Percentiles rank a stretch among this genome's conserved stretches.
These are phyloP conservation scores for Matsumyia berberina DNA, from an alignment of 2,888 invertebrate genomes.

Conservation along the genomic window DNA sequence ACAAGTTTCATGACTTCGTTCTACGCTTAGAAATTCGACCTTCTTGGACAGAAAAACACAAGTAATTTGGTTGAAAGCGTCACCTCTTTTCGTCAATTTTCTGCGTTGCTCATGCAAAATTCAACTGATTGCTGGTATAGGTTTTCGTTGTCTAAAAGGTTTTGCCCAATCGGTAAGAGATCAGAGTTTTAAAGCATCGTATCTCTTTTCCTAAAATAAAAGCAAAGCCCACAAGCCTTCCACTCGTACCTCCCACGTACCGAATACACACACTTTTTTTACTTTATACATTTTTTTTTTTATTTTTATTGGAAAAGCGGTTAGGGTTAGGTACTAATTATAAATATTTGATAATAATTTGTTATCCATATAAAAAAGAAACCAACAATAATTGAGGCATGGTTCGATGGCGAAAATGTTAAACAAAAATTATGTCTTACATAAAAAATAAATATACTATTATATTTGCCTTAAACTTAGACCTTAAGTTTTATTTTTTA, in stretches of 20 bases:
- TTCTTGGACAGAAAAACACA: too few species aligned
- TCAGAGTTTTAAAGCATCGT: too few species aligned
- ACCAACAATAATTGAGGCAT: slow-evolving; percentile 68
- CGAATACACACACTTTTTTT: slow-evolving; percentile 24
- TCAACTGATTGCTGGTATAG: too few species aligned
- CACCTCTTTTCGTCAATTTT: too few species aligned
- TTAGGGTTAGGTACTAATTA: slow-evolving; percentile 73
- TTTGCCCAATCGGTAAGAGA: too few species aligned
- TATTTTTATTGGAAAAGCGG: slow-evolving; percentile 62
- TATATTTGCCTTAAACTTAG: slow-evolving; percentile 72
- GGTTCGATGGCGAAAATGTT: slow-evolving; percentile 59
- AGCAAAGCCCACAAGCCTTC: background rate
- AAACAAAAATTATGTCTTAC: slow-evolving; percentile 32
- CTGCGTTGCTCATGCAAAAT: too few species aligned
- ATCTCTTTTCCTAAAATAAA: too few species aligned
- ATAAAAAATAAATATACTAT: slow-evolving; percentile 39
- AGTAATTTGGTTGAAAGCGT: too few species aligned
- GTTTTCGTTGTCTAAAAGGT: too few species aligned
- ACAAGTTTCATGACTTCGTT: too few species aligned
- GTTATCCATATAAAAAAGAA: slow-evolving; percentile 32
- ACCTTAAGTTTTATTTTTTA: slow-evolving; percentile 59
- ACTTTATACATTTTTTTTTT: slow-evolving; percentile 47
- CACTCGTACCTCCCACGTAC: slow-evolving; percentile 16
- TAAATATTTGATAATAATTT: slow-evolving; percentile 69
- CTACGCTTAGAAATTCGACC: too few species aligned